These are phyloP conservation scores for Leucophora obtusa DNA, from an alignment of 2,888 invertebrate genomes.

Conservation along the genomic window DNA sequence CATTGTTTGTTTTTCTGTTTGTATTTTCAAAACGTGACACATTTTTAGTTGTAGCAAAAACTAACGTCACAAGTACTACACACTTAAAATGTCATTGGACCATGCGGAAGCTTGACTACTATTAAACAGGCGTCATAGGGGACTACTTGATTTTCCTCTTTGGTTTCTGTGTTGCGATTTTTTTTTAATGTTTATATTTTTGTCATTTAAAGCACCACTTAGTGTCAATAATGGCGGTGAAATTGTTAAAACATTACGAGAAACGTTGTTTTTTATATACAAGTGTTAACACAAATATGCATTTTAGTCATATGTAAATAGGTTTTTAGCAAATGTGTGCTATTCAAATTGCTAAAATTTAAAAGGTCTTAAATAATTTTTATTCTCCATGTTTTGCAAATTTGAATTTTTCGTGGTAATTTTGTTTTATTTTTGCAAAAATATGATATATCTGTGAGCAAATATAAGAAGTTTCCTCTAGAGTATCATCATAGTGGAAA, in stretches of 20 bases:
- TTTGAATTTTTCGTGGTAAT: too few species aligned
- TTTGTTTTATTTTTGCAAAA: too few species aligned
- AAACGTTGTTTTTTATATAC: slow-evolving; percentile 1
- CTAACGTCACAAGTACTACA: slow-evolving; percentile 45
- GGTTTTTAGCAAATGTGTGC: not conserved
- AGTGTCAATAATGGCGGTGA: slow-evolving; percentile 64
- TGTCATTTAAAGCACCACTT: slow-evolving; percentile 59
- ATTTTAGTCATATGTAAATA: slow-evolving; percentile 17
- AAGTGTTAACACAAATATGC: not conserved
- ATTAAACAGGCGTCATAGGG: slow-evolving; percentile 64
- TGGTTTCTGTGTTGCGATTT: slow-evolving; percentile 18
- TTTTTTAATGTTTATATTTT: slow-evolving; percentile 43
- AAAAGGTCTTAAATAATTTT: slow-evolving; percentile 54
- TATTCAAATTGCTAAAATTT: slow-evolving; percentile 22
- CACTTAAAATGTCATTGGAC: slow-evolving; percentile 62
- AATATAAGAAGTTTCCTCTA: too few species aligned
- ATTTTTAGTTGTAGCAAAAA: slow-evolving; percentile 34
- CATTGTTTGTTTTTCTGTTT: not conserved
- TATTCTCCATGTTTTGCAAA: not conserved
- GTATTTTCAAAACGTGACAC: slow-evolving; percentile 47
- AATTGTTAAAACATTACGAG: slow-evolving; percentile 63
- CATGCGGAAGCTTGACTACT: slow-evolving; percentile 62
- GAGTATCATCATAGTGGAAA: too few species aligned
- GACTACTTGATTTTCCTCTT: slow-evolving; percentile 52
- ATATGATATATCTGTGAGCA: too few species aligned